Percentiles rank a stretch among this genome's conserved stretches.
These are phyloP conservation scores for Gallinago undulata DNA, from an alignment of 2,113 vertebrate genomes.

Conservation along the genomic window DNA sequence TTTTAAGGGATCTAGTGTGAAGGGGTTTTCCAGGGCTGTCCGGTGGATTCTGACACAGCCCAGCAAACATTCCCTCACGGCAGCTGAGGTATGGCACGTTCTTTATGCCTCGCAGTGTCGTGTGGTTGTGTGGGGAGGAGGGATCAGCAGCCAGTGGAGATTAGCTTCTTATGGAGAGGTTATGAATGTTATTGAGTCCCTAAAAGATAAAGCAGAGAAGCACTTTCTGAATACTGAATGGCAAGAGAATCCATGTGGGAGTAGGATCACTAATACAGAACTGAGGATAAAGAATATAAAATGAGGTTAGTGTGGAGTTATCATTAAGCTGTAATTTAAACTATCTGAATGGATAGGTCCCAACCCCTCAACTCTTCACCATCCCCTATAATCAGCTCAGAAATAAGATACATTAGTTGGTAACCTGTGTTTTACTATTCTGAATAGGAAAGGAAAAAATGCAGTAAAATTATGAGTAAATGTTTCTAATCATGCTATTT, in stretches of 20 bases:
- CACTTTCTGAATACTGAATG: not conserved
- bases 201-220: conserved; percentile 6
- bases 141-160: not conserved
- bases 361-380: not conserved
- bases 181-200: not conserved
- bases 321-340: conserved; percentile 30
- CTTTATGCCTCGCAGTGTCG: not conserved
- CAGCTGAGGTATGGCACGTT: not conserved
- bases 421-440: not conserved
- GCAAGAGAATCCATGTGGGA: not conserved
- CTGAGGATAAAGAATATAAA: not conserved
- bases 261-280: not conserved
- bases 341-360: not conserved
- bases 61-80: not conserved
- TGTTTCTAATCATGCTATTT: not conserved
- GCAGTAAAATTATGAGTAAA: not conserved
- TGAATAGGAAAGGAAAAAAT: not conserved
- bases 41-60: not conserved
- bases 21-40: not conserved
- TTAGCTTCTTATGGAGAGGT: not conserved
- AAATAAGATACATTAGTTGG: not conserved
- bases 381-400: not conserved
- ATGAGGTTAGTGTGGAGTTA: conserved; percentile 6
- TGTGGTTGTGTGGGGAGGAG: not conserved
- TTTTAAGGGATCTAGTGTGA: not conserved